Base-by-base conservation (phyloP, 2,888 invertebrate species). In the Yponomeuta sedellus region DNA sequence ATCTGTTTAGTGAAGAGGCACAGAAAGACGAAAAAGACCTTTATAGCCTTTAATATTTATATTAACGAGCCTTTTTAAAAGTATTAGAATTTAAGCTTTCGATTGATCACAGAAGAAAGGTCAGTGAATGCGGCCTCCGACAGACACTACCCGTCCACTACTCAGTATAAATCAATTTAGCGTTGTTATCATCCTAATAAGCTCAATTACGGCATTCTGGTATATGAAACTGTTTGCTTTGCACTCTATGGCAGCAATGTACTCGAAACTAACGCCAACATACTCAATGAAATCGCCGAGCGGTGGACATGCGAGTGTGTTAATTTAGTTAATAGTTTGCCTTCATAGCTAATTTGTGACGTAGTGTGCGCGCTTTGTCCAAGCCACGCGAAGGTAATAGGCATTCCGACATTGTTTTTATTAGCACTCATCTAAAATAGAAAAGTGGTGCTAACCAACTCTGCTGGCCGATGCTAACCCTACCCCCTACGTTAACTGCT, bases 131-230 rank as follows among this genome's bases (percentile, higher is more conserved):
- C 83, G 83, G 87, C 79, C 64, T 1, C 22, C 86, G 88, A 90
- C 91, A 89, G 88, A 89, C 56, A 25, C 10, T 44, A 52, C 11
- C 80, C 81, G 87, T 82, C 85, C 85, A 82, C 85, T 83, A 84
- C 88, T 89, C 3, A 12, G 3, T 16, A 52, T 5, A 12, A 90
- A 91, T 91, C 91, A 90, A 90, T 88, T 90, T 90, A 89, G 81
- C 86, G 86, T 88, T 88, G 89, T 89, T 89, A 89, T 85, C 84
- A 80, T 16, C 83, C 84, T 83, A 88, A 86, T 87, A 86, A 84
- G 85, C 84, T 88, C 88, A 85, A 88, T 90, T 88, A 88, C 82
- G 75, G 79, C 79, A 80, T 72, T 70, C 82, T 83, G 78, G 83
- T 85, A 82, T 84, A 82, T 82, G 74, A 44, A 70, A 73, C 72